Evolutionary conservation across 1,140 invertebrate species (phyloP).

Genomic region (Daktulosphaira vitifoliae): DNA sequence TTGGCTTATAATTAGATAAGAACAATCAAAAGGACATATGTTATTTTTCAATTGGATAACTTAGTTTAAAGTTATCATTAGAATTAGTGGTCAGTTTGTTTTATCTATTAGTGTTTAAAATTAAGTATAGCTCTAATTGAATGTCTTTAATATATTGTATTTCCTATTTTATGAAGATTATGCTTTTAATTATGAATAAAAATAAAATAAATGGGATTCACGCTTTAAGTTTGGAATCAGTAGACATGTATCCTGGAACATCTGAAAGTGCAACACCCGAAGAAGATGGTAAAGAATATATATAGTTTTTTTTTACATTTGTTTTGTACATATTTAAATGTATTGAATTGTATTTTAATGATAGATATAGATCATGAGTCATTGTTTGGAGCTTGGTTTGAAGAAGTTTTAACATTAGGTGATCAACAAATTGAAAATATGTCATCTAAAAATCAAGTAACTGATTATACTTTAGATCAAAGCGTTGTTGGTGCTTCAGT

Average conservation of each 20-base stretch:
- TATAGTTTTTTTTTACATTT: not conserved
- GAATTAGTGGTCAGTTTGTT: too few species aligned
- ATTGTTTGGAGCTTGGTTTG: constrained; percentile 84
- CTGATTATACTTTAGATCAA: constrained; percentile 36
- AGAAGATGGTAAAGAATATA: constrained; percentile 51
- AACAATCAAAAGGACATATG: too few species aligned
- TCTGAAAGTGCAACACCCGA: constrained; percentile 80
- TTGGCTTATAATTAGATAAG: not conserved
- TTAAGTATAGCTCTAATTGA: too few species aligned
- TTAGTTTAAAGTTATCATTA: too few species aligned
- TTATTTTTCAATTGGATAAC: too few species aligned
- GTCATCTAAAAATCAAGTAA: constrained; percentile 37
- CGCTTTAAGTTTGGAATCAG: constrained; percentile 42
- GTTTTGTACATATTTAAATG: not conserved
- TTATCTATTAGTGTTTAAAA: too few species aligned
- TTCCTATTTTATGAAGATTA: too few species aligned
- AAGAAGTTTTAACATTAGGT: constrained; percentile 64
- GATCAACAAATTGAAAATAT: constrained; percentile 27
- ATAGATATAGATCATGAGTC: constrained; percentile 77
- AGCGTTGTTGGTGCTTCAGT: constrained; percentile 3
- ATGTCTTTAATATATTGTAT: too few species aligned
- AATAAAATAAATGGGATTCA: constrained; percentile 5
- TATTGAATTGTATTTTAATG: constrained; percentile 11
- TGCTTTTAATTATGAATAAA: constrained; percentile 8
- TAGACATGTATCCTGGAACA: constrained; percentile 77